These are phyloP conservation scores for Clepsis dumicolana DNA, from an alignment of 2,888 invertebrate genomes.

Conservation along the genomic window DNA sequence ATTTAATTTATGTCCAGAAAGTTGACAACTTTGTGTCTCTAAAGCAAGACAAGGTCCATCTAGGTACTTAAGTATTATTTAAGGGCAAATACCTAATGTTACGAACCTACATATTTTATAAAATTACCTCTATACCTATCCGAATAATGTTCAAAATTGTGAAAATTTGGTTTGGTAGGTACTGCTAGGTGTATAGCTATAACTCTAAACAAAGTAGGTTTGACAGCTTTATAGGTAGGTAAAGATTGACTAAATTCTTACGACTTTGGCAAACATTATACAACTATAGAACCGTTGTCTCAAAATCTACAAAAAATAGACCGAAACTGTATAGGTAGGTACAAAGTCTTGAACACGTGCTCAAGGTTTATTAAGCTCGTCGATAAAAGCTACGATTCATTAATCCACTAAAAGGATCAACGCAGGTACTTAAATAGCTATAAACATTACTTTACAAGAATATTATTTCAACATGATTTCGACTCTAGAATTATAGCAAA, in stretches of 20 bases:
- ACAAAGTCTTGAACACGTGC: constrained; percentile 3
- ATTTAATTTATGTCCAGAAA: too few species aligned
- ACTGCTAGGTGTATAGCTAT: too few species aligned
- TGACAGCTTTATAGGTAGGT: not conserved
- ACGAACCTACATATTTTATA: too few species aligned
- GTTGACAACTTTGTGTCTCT: too few species aligned
- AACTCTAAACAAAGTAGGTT: not conserved
- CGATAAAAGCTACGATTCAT: constrained; percentile 5
- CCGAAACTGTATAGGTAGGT: not conserved
- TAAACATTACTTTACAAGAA: constrained; percentile 9
- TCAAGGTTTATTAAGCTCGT: constrained; percentile 17
- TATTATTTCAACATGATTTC: constrained; percentile 16
- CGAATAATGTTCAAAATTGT: not conserved
- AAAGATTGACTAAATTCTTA: constrained; percentile 23
- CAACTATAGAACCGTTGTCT: constrained; percentile 2
- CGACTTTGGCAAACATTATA: constrained; percentile 34
- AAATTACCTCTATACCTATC: too few species aligned
- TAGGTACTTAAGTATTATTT: too few species aligned
- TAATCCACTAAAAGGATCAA: not conserved
- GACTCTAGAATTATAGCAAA: not conserved
- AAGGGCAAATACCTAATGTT: too few species aligned
- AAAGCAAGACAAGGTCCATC: too few species aligned
- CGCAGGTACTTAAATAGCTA: not conserved
- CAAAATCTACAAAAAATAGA: constrained; percentile 2
- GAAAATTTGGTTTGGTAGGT: not conserved